Base-by-base conservation (phyloP, 2,888 invertebrate genomes). In the Carterocephalus palaemon region DNA sequence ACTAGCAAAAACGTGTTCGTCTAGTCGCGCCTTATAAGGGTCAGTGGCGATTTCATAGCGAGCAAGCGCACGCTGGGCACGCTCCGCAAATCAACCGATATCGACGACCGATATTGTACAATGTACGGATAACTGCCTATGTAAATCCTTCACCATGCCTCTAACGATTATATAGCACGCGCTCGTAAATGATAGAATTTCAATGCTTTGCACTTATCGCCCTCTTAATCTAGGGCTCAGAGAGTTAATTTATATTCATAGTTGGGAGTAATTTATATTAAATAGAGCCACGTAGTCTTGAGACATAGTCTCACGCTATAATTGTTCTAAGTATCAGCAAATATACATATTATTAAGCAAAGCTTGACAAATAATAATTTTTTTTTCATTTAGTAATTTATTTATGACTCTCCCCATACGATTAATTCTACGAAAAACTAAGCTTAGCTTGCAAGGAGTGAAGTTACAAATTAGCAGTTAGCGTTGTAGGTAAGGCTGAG, bases 31-130 rank as follows among this genome's bases (percentile, higher is more conserved):
- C 37, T 45, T 45, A 31, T 31, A 17, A 50, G 60, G 59, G 60
- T 61, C 59, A 56, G 54, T 51, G 56, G 56, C 54, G 53, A 60
- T 62, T 61, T 60, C 57, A 59, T 56, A 60, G 52, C 49, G 53
- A 33, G 10, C 26, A 19, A 23, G 37, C 55, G 47, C 48, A 48
- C 48, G 50, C 54, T 49, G 56, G 54, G 57, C 55, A 39, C 46
- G 46, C 26, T 39, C 22, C 12, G 38, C 32, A 39, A 33, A 46
- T 34, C 39, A 38, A 38, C 10, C 17, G 39, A 46, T 38, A 46
- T 34, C 46, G 32, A 19, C 15, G 26, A 12, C 23, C 22, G 39
- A 46, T 46, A 39, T 46, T 34, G 38, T 33, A 39, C 39, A 39
- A 46, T 46, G 22, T 24, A 32, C 17, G 37, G 31, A 28, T 46